Conservation (phyloP, 2,113 vertebrate species). For the Macrotus californicus region DNA sequence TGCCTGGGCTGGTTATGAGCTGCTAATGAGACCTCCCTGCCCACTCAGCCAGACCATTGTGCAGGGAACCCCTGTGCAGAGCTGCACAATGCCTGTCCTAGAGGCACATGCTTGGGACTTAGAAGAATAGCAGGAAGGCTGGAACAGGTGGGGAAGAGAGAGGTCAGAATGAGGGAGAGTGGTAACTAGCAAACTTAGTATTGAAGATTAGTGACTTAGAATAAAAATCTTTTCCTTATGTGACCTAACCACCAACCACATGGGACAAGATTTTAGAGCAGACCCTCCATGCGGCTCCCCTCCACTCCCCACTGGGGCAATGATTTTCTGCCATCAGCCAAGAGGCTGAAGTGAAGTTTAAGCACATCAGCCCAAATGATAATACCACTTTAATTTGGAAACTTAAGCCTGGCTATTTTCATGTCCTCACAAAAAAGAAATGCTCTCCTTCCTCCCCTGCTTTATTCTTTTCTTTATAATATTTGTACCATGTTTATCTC, state of each 20-base stretch:
- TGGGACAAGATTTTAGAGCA: neutral
- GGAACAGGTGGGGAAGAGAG: neutral
- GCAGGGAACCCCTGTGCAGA: neutral
- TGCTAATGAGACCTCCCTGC: neutral
- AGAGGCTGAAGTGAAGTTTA: neutral
- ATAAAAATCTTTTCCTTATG: neutral
- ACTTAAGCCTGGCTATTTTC: neutral
- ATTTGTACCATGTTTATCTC: neutral
- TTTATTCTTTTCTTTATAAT: neutral
- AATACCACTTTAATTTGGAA: neutral
- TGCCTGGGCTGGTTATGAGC: neutral
- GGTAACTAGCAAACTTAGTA: neutral
- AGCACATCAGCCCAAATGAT: neutral
- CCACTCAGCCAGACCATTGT: neutral
- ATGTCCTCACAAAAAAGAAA: neutral
- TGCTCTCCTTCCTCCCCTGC: neutral
- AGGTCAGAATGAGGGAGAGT: neutral
- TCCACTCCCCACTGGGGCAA: neutral
- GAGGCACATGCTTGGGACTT: neutral
- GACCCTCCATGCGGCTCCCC: accelerated
- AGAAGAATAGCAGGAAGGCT: neutral
- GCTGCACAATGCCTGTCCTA: neutral
- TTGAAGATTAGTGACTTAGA: neutral
- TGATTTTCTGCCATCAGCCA: neutral
- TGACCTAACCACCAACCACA: neutral